Conservation (phyloP, 2,797 vertebrate species). For the Babyrousa celebensis region DNA sequence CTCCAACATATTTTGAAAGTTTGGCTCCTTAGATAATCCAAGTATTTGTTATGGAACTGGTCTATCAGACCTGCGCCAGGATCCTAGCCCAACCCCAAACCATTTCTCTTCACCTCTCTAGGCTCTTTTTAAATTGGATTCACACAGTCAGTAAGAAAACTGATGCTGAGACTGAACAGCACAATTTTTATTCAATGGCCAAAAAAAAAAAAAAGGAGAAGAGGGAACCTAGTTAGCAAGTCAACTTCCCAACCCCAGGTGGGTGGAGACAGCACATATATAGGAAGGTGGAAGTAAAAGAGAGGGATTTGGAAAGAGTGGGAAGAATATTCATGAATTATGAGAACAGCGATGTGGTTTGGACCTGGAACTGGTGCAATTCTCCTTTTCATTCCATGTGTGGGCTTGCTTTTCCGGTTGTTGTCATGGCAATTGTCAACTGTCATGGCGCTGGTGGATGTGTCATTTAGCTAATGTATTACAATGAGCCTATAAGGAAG, state of each 20-base stretch:
- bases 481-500: neutral
- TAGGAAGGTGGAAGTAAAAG: neutral
- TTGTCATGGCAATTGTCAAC: neutral
- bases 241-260: neutral
- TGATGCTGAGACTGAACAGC: too few species aligned
- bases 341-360: neutral
- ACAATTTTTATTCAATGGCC: neutral
- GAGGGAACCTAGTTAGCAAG: neutral
- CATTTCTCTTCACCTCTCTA: neutral
- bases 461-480: neutral
- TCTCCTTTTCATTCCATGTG: neutral
- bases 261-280: neutral
- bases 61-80: rapidly evolving
- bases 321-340: neutral
- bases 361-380: neutral
- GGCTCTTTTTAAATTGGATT: neutral
- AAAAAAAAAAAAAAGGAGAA: neutral
- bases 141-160: neutral
- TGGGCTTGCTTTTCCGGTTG: neutral
- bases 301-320: neutral
- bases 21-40: neutral
- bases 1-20: neutral
- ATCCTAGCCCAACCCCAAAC: too few species aligned
- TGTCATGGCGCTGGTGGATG: too few species aligned
- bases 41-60: neutral